Conservation (phyloP, 2,113 vertebrate genomes). For the Centropus unirufus region DNA sequence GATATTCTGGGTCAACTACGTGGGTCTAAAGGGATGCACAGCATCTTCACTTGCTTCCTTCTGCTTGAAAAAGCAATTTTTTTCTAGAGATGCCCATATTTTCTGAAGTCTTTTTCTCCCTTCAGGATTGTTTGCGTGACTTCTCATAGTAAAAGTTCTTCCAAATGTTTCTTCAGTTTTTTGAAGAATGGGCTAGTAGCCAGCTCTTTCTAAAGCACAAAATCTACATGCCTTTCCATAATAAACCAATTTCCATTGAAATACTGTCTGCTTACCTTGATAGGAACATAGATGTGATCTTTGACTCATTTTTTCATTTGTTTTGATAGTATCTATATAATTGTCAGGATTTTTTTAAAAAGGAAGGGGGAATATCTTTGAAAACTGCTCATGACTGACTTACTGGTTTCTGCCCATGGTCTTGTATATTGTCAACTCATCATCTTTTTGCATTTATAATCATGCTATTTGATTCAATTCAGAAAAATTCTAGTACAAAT, state of each 20-base stretch:
- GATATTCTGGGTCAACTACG: neutral
- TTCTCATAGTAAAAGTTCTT: neutral
- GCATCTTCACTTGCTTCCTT: neutral
- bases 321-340: neutral
- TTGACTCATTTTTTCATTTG: neutral
- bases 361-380: neutral
- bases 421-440: neutral
- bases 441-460: neutral
- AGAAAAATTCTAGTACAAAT: neutral
- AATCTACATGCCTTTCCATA: neutral
- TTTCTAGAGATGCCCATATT: neutral
- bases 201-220: neutral
- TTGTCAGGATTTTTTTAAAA: neutral
- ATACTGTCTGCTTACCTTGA: neutral
- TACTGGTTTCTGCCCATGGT: neutral
- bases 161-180: neutral
- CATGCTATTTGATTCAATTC: neutral
- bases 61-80: neutral
- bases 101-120: neutral
- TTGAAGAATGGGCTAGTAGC: neutral
- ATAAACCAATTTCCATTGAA: neutral
- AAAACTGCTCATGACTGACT: neutral
- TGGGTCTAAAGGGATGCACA: neutral
- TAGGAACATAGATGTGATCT: neutral
- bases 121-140: neutral